These are phyloP conservation scores for Achlya flavicornis DNA, from an alignment of 2,888 invertebrate species.

Conservation along the genomic window DNA sequence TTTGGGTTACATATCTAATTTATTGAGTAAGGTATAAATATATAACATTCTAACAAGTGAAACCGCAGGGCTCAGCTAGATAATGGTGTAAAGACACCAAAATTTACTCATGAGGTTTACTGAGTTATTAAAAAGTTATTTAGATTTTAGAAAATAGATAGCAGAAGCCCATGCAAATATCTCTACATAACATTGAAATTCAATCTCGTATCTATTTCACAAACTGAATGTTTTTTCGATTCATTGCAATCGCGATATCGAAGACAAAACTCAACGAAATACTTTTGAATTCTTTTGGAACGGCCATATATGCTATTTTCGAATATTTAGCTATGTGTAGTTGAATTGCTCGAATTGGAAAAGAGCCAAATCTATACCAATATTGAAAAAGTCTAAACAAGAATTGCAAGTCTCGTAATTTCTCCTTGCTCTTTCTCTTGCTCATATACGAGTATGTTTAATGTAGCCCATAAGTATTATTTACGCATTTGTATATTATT, in stretches of 20 bases:
- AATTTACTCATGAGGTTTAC: too few relatives aligned
- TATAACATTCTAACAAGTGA: too few relatives aligned
- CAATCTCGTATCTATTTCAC: background rate
- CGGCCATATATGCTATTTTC: background rate
- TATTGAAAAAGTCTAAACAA: background rate
- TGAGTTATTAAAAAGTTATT: too few relatives aligned
- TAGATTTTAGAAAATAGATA: too few relatives aligned
- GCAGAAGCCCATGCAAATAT: too few relatives aligned
- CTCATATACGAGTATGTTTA: background rate
- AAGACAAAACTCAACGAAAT: background rate
- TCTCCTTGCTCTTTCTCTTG: background rate
- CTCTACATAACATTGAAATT: too few relatives aligned
- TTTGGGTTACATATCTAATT: too few relatives aligned
- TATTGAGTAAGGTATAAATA: too few relatives aligned
- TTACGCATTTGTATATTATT: background rate
- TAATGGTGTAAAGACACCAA: too few relatives aligned
- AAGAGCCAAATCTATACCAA: background rate
- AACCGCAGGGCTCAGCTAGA: too few relatives aligned
- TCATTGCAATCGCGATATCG: background rate
- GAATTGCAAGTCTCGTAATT: background rate
- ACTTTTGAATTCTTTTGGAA: background rate
- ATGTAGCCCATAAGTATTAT: background rate
- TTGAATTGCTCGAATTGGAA: slow-evolving; percentile 4
- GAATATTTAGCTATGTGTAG: background rate
- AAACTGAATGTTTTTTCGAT: background rate